Evolutionary conservation across 2,888 invertebrate genomes (phyloP), one percentile per base, ranked within the genome.

Genomic region (Dolomedes plantarius): DNA sequence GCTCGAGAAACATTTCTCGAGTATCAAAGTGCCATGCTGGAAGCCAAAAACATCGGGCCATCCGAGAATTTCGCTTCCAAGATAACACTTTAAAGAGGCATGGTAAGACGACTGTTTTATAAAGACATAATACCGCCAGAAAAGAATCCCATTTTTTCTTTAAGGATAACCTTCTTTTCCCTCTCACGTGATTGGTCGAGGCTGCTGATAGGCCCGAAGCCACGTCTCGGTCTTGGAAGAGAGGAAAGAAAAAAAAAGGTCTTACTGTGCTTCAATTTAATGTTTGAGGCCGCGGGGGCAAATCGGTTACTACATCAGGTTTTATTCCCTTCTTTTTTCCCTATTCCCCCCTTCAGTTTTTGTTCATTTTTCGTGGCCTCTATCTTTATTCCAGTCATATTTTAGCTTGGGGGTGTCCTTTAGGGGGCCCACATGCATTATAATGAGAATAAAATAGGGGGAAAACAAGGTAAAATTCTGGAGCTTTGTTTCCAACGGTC

Each of bases 301-400:
- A 83, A 72, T 77, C 72, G 72, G 77, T 83, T 72, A 83, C 83
- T 67, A 31, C 73, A 68, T 80, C 73, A 36, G 27, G 23, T 65
- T 36, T 78, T 78, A 46, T 82, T 32, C 71, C 46, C 32, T 41
- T n/a, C 19, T 1, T 77, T 67, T 77, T n/a, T 67, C 39, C 16
- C 36, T 16, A 64, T 39, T 36, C n/a, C 27, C 9, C 19, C 19
- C 19, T 39, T 23, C 28, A 23, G 23, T 62, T 74, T 32, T 65
- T 75, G 29, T 67, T 67, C 41, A 41, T 41, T 41, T 69, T 41
- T 41, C 41, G 32, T 36, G 41, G 69, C 41, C 23, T 69, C 28
- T 36, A 69, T 69, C 41, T 28, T 69, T 69, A 67, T 67, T 67
- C 67, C 23, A 31, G 32, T 67, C 67, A 67, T 67, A 67, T 67